Evolutionary conservation across 1,140 invertebrate genomes (phyloP), one percentile per base, ranked within the genome.

Genomic region (Zaprionus africanus): DNA sequence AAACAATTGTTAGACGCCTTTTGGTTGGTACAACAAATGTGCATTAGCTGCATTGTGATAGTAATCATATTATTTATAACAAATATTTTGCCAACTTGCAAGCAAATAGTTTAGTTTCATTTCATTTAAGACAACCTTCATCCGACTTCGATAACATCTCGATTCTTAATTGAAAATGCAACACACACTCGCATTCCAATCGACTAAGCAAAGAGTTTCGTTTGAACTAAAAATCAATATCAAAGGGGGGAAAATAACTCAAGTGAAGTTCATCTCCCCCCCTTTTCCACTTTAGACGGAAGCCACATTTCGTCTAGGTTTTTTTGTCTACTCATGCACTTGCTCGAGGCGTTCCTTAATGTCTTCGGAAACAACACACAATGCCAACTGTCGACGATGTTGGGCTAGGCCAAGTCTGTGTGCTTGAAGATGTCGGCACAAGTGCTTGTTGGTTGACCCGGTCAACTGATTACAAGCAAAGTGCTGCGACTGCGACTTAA

Each of bases 261-360:
- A 67, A 67, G 65, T 57, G 1, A 53, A 64, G 13, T n/a, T 24
- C 46, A 22, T 24, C 6, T 49, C 2, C 26, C 34, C 19, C 34
- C 15, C 34, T 17, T 43, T 9, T 53, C n/a, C 43, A 36, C 36
- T 43, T 64, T 7, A 7, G 1, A 3, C 41, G n/a, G 41, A 43
- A 43, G 5, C 41, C 41, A 46, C 41, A 17, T 46, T 46, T 43
- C 36, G 49, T 71, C 34, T 65, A 19, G 7, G 13, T 51, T 17
- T 51, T 75, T 72, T 61, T 79, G 82, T 59, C 71, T 31, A 81
- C 54, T 85, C 82, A 85, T 67, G 43, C 61, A 81, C 82, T 84
- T 75, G 43, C 51, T 38, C 58, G 38, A 58, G 28, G 46, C 34
- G 51, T 49, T 72, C 11, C 12, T 22, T 62, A 76, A 76, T 60